phyloP scores from a whole-genome alignment of 2,888 invertebrate genomes.

The Poecilus cupreus region DNA sequence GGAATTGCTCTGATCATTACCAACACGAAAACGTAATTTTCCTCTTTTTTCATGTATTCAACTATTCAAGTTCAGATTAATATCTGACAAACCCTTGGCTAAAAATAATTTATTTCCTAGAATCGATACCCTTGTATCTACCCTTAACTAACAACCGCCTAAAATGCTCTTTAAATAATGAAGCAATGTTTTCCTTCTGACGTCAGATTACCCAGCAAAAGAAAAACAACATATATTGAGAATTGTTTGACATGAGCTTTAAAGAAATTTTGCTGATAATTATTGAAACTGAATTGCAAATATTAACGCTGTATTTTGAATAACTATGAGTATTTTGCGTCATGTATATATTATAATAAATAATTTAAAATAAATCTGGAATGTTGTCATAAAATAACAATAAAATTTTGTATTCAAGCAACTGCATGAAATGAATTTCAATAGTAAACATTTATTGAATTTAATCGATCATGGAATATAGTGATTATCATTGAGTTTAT shows the following conservation, averaged over 20 bases:
- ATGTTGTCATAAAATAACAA: background rate
- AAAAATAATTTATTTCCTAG: background rate
- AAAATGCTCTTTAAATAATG: slow-evolving; percentile 26
- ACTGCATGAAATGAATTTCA: too few species aligned
- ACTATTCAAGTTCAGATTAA: background rate
- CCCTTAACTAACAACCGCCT: background rate
- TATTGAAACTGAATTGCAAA: background rate
- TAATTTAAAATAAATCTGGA: background rate
- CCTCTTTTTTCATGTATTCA: background rate
- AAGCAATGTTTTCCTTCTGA: background rate
- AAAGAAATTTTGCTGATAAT: too few species aligned
- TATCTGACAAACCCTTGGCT: slow-evolving; percentile 16
- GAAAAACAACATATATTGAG: background rate
- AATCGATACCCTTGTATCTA: slow-evolving; percentile 4
- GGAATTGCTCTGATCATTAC: background rate
- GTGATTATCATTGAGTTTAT: too few species aligned
- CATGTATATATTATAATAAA: background rate
- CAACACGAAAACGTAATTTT: slow-evolving; percentile 30
- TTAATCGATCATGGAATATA: too few species aligned
- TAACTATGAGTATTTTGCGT: background rate
- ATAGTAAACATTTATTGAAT: too few species aligned
- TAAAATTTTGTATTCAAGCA: too few species aligned
- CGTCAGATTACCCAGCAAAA: background rate
- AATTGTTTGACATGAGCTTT: too few species aligned
- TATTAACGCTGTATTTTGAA: background rate